Percentiles rank a stretch among this genome's conserved stretches.
phyloP scores from a whole-genome alignment of 2,113 vertebrate species.

The Rhodinocichla rosea region DNA sequence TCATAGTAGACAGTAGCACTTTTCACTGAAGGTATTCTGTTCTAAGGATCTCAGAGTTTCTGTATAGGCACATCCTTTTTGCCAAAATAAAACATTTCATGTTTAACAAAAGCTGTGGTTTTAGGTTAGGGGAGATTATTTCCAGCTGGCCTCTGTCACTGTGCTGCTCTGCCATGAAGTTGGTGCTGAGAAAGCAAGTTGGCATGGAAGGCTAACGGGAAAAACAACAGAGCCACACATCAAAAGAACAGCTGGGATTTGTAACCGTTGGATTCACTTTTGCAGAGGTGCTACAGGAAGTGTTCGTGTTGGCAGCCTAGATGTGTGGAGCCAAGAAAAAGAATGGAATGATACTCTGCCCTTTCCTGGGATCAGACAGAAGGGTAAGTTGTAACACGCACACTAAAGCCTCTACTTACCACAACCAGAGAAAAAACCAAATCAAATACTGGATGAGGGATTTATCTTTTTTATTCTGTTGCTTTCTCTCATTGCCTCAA shows the following conservation, averaged over 20 bases:
- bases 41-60: background rate
- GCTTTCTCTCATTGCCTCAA: background rate
- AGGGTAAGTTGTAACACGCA: background rate
- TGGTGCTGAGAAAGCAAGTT: background rate
- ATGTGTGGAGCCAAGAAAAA: background rate
- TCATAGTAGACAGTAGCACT: background rate
- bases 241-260: background rate
- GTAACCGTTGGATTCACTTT: background rate
- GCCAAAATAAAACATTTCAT: background rate
- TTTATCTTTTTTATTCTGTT: background rate
- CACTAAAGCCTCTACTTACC: background rate
- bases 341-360: background rate
- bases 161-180: background rate
- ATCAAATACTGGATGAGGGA: background rate
- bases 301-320: rapidly evolving
- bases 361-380: background rate
- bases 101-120: background rate
- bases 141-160: background rate
- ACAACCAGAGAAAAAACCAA: background rate
- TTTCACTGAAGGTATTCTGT: background rate
- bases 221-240: background rate
- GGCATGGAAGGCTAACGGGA: background rate
- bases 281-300: background rate
- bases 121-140: background rate
- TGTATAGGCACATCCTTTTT: background rate